phyloP scores from a whole-genome alignment of 2,888 invertebrate genomes.

The Odontomyia ornata region DNA sequence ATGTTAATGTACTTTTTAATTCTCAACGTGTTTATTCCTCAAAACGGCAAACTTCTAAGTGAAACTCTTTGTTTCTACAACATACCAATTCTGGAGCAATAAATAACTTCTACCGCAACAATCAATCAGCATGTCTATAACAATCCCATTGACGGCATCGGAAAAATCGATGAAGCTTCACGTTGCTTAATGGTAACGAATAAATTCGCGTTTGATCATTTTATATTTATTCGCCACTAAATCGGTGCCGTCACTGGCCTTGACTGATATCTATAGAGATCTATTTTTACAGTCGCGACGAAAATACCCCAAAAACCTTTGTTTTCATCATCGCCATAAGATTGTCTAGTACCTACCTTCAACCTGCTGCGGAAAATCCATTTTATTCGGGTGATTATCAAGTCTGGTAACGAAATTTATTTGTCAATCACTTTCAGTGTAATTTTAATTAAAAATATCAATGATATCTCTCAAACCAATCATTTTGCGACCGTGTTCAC shows the following conservation, averaged over 20 bases:
- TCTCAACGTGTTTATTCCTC: no score
- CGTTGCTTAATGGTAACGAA: not conserved
- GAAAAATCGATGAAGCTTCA: slow-evolving; percentile 29
- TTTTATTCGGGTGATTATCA: slow-evolving; percentile 46
- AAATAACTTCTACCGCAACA: no score
- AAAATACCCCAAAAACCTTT: not conserved
- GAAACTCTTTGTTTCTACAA: no score
- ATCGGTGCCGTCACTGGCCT: not conserved
- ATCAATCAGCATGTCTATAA: no score
- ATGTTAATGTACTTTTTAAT: no score
- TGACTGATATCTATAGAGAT: not conserved
- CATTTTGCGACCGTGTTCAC: not conserved
- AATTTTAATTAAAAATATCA: not conserved
- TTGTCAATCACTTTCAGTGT: not conserved
- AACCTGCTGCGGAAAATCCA: slow-evolving; percentile 61
- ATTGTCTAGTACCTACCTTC: slow-evolving; percentile 55
- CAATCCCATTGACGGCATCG: not conserved
- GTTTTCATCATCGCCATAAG: not conserved
- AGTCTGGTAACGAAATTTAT: not conserved
- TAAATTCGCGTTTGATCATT: not conserved
- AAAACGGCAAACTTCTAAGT: no score
- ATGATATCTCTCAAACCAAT: not conserved
- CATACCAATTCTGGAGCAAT: no score
- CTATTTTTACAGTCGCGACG: not conserved
- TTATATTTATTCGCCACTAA: not conserved